Evolutionary conservation across 2,797 vertebrate genomes (phyloP), one percentile per base, ranked within the genome.

Genomic region (Pitangus sulphuratus): DNA sequence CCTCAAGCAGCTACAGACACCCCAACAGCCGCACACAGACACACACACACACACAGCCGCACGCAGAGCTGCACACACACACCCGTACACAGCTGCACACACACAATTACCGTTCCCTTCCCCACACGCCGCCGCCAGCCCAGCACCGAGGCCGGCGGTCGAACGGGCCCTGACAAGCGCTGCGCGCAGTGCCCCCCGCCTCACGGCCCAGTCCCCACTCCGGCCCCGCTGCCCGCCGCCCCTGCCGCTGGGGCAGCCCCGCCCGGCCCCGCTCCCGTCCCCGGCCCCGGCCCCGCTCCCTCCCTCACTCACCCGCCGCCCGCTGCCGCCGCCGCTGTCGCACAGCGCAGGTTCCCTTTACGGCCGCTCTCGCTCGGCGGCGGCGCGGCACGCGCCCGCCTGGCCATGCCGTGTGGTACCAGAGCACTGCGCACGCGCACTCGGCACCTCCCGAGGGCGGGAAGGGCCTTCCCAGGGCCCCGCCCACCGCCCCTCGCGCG

Each of bases 361-460:
- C 87, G 77, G 47, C 80, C 21, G 4, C 33, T 37, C 24, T 35
- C 7, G 17, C 93, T 76, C 79, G 68, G 47, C 89, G 83, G 80
- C 76, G 8, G 57, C 26, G 24, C 18, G 47, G 35, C 76, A 0
- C 9, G 1, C 15, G 1, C 2, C 44, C 6, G 0, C 20, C 4
- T 47, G 44, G 37, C 89, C 87, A 92, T 86, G 26, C 51, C 58
- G 72, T 16, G 77, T 4, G 93, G 40, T 60, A 3, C 4, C 0
- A 7, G 5, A 12, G 3, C 15, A 2, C 3, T 3, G 3, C 48
- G 54, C 90, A 45, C 1, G 68, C 68, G 62, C 56, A 4, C 0
- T 0, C 9, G 0, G 2, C 0, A 0, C 2, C 13, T 1, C 26
- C 0, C 26, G 11, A 0, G 1, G 4, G 44, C 5, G 15, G 28